phyloP scores from a whole-genome alignment of 2,113 vertebrate genomes.

The Conger conger region DNA sequence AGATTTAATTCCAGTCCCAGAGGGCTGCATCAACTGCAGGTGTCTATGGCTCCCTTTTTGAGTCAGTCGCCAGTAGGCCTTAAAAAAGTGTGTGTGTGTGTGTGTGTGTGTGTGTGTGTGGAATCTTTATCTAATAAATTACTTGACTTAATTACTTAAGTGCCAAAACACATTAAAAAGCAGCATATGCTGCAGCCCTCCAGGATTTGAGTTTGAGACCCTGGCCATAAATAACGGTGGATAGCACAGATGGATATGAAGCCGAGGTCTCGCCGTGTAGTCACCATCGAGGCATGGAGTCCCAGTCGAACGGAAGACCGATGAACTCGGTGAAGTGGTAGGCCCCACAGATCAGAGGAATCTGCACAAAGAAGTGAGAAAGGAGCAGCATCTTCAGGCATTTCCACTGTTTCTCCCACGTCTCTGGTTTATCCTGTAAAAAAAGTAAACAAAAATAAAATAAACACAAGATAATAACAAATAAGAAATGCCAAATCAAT shows the following conservation, averaged over 20 bases:
- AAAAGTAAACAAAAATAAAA: conserved; percentile 3
- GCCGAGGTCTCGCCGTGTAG: conserved; percentile 1
- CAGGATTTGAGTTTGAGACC: too few species aligned
- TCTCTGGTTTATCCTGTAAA: conserved; percentile 87
- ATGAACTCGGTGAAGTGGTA: conserved; percentile 95
- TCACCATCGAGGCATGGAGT: conserved; percentile 93
- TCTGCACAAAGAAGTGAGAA: conserved; percentile 91
- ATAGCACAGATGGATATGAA: not conserved
- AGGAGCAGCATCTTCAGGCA: conserved; percentile 91
- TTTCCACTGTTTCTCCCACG: conserved; percentile 90
- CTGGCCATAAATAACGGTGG: too few species aligned
- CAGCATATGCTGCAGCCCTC: too few species aligned
- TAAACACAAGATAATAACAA: not conserved
- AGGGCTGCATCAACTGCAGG: too few species aligned
- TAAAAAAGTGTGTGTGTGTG: too few species aligned
- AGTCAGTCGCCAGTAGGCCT: too few species aligned
- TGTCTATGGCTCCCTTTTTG: too few species aligned
- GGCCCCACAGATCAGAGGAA: conserved; percentile 91
- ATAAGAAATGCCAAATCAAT: not conserved
- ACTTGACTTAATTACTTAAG: too few species aligned
- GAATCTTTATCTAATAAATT: too few species aligned
- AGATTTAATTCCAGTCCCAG: too few species aligned
- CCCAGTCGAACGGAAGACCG: conserved; percentile 90
- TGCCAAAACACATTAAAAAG: too few species aligned
- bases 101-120: too few species aligned